These are phyloP conservation scores for Phytoseiulus persimilis DNA, from an alignment of 2,888 invertebrate genomes.

Conservation along the genomic window DNA sequence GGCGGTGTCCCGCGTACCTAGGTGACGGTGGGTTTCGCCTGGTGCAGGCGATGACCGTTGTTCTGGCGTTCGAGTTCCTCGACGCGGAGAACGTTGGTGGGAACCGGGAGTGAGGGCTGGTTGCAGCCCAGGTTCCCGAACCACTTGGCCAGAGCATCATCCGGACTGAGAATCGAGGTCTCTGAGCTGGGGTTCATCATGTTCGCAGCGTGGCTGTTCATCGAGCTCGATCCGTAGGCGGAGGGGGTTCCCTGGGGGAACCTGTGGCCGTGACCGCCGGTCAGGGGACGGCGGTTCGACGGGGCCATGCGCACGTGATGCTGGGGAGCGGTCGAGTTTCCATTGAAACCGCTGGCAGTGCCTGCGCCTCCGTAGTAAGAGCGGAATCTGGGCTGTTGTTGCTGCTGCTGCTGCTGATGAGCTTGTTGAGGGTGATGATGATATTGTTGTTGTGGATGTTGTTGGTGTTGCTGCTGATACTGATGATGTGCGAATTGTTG, in stretches of 20 bases:
- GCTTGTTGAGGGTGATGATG: not conserved
- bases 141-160: conserved; percentile 16
- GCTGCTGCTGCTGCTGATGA: not conserved
- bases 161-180: not conserved
- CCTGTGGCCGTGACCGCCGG: conserved; percentile 18
- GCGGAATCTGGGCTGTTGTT: not conserved
- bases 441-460: not conserved
- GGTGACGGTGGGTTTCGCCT: not conserved
- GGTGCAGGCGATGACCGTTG: not conserved
- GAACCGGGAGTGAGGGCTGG: not conserved
- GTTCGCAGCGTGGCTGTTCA: not conserved
- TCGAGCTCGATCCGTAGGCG: not conserved
- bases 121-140: not conserved
- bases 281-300: not conserved
- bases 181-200: not conserved
- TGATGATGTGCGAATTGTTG: conserved; percentile 32
- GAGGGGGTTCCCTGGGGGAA: not conserved
- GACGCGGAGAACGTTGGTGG: conserved; percentile 27
- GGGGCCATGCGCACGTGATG: not conserved
- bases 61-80: conserved; percentile 33
- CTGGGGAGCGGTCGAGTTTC: not conserved
- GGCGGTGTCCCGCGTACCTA: not conserved
- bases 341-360: not conserved
- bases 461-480: not conserved
- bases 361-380: not conserved